Evolutionary conservation across 2,113 vertebrate species (phyloP).

Genomic region (Jacana jacana): DNA sequence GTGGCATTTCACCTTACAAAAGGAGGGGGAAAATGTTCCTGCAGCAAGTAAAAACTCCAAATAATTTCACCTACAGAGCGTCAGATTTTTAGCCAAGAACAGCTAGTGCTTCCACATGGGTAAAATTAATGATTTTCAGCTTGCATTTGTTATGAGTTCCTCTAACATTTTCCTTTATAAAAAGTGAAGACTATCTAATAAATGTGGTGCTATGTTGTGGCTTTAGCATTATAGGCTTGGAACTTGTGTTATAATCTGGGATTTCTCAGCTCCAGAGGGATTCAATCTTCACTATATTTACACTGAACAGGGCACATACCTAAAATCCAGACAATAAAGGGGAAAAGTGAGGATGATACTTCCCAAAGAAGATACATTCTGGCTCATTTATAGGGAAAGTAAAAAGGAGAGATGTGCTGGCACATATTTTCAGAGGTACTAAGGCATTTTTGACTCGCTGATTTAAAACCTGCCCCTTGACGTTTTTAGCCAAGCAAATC

Average conservation of each 20-base stretch:
- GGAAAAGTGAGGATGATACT: neutral
- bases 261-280: conserved; percentile 22
- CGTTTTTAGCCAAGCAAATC: neutral
- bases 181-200: conserved; percentile 54
- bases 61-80: conserved; percentile 39
- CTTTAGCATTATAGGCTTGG: conserved; percentile 29
- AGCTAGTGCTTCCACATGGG: conserved; percentile 53
- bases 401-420: neutral
- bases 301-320: neutral
- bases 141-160: conserved; percentile 50
- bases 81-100: conserved; percentile 40
- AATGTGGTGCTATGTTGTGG: conserved; percentile 18
- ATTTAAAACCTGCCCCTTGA: neutral
- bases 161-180: conserved; percentile 50
- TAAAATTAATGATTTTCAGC: conserved; percentile 61
- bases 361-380: neutral
- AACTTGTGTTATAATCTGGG: neutral
- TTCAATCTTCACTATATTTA: conserved; percentile 20
- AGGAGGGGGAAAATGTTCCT: neutral
- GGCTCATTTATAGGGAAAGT: neutral
- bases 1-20: neutral
- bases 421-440: neutral
- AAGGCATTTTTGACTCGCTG: neutral
- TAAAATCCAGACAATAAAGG: neutral
- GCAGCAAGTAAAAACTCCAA: neutral